Base-by-base conservation (phyloP, 2,113 vertebrate genomes). In the Tonatia bakeri region DNA sequence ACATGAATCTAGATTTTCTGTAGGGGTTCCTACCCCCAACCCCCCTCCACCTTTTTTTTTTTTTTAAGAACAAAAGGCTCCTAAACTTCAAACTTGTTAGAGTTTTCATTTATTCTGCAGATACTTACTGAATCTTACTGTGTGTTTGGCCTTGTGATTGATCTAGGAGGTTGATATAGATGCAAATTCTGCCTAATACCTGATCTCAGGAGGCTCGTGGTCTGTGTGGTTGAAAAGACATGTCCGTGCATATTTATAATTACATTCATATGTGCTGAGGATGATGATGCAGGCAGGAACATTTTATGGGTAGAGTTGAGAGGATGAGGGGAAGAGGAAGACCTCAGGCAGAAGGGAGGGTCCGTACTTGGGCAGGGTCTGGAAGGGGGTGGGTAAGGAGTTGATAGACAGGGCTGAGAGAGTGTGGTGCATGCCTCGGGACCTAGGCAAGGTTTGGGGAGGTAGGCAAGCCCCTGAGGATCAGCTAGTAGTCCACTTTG, bases 41-140 rank as follows among this genome's bases (percentile, higher is more conserved):
- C 20, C 54, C 20, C 54, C 54, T 8, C 1, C 24, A 36, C 3
- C 22, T 20, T 80, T 33, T 43, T 59, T 76, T 59, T 76, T 59
- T 76, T 65, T 87, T 38, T 75, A 92, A 56, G 15, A 81, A 52
- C 40, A 56, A 43, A 90, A 76, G 17, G 1, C 65, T 92, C 40
- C 38, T 52, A 36, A 80, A 81, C 43, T 52, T 83, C 52, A 56
- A 31, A 45, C 36, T 61, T 81, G 26, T 40, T 73, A 43, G 36
- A 75, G 54, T 95, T 86, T 86, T 87, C 67, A 61, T 96, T 92
- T 13, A 76, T 94, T 91, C 31, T 95, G 31, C 17, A 73, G 22
- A 31, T 76, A 40, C 28, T 54, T 83, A 24, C 45, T 73, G 64
- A 77, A 7, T 64, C 14, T 64, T 72, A 4, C 28, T 79, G 0